Evolutionary conservation across 1,140 invertebrate genomes (phyloP).

Genomic region (Agrypnia vestita): DNA sequence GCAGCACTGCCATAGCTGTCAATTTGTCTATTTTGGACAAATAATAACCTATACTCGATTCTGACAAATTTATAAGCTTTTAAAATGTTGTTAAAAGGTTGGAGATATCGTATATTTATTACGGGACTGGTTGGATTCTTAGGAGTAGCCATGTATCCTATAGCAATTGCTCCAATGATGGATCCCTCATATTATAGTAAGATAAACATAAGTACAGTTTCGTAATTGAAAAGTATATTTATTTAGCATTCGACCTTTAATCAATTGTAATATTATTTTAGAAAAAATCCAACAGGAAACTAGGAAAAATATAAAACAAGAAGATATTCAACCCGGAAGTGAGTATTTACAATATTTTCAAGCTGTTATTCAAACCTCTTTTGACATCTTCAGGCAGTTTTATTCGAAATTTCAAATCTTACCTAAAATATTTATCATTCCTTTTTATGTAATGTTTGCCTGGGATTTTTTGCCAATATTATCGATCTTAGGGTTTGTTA

Average conservation of each 20-base stretch:
- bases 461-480: too few relatives aligned
- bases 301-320: constrained; percentile 75
- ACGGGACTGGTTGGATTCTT: constrained; percentile 19
- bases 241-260: background rate
- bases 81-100: constrained; percentile 45
- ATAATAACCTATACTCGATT: too few relatives aligned
- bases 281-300: constrained; percentile 76
- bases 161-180: constrained; percentile 46
- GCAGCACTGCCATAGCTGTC: too few relatives aligned
- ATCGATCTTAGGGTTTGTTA: too few relatives aligned
- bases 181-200: constrained; percentile 46
- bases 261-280: constrained; percentile 66
- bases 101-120: constrained; percentile 40
- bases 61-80: background rate
- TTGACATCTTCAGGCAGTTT: too few relatives aligned
- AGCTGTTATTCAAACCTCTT: too few relatives aligned
- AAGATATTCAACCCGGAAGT: constrained; percentile 82
- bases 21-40: too few relatives aligned
- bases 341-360: constrained; percentile 62
- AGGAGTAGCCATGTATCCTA: constrained; percentile 46
- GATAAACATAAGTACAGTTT: background rate
- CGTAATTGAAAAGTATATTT: background rate
- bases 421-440: too few relatives aligned
- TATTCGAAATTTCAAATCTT: too few relatives aligned
- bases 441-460: too few relatives aligned